Evolutionary conservation across 1,140 invertebrate genomes (phyloP).

Genomic region (Linepithema humile): DNA sequence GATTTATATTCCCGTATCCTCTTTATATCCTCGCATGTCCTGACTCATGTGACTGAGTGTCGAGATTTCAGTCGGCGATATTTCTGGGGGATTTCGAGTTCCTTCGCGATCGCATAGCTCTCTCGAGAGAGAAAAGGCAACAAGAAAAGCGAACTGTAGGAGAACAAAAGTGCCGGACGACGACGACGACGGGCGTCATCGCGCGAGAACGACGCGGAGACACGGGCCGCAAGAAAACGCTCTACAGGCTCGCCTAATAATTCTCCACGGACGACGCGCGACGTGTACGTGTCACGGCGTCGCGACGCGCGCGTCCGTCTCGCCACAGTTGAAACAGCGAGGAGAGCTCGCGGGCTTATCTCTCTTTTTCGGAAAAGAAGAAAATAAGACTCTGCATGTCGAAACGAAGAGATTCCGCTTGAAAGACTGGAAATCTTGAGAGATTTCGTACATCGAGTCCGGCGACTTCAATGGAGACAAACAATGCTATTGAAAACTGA

Average conservation of each 20-base stretch:
- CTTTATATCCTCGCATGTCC: slow-evolving; percentile 26
- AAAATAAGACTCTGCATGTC: neutral
- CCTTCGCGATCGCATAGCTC: slow-evolving; percentile 1
- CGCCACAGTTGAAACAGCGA: slow-evolving; percentile 50
- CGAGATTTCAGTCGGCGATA: neutral
- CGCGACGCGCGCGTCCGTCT: slow-evolving; percentile 80
- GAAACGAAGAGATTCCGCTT: neutral
- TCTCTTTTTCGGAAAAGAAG: neutral
- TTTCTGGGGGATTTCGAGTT: neutral
- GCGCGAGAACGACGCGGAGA: slow-evolving; percentile 37
- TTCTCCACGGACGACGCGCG: slow-evolving; percentile 75
- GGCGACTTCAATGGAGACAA: neutral
- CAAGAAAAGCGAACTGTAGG: neutral
- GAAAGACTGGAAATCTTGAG: neutral
- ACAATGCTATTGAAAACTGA: neutral
- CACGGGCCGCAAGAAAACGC: slow-evolving; percentile 44
- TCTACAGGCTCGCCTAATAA: slow-evolving; percentile 80
- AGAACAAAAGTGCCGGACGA: slow-evolving; percentile 42
- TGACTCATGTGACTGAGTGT: neutral
- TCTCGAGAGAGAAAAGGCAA: neutral
- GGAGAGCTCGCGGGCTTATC: slow-evolving; percentile 27
- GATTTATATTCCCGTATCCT: slow-evolving; percentile 27
- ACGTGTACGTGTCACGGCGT: slow-evolving; percentile 81
- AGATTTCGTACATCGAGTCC: neutral
- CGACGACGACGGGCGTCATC: slow-evolving; percentile 26